Evolutionary conservation across 2,113 vertebrate species (phyloP).

Genomic region (Myiozetetes cayanensis): DNA sequence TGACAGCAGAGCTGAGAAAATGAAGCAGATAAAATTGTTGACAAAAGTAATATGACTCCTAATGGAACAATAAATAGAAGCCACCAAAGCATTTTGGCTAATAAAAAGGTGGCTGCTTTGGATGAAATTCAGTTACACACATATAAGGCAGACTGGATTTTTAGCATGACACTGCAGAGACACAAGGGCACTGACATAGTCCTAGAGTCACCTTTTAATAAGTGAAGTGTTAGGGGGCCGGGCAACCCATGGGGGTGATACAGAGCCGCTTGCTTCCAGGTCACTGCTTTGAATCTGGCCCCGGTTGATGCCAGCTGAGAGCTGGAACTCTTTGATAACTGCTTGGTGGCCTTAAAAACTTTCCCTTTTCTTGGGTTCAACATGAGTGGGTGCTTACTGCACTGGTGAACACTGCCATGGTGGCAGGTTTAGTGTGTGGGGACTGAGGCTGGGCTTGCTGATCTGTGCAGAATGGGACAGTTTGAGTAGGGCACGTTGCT

Average conservation of each 20-base stretch:
- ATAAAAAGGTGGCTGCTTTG: not conserved
- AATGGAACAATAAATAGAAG: slow-evolving; percentile 6
- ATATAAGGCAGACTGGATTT: not conserved
- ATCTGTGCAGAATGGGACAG: fast-evolving
- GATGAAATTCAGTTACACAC: not conserved
- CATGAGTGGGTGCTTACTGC: not conserved
- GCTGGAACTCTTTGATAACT: not conserved
- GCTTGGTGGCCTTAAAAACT: not conserved
- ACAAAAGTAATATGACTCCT: slow-evolving; percentile 2
- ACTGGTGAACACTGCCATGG: fast-evolving
- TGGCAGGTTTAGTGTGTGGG: not conserved
- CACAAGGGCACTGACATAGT: not conserved
- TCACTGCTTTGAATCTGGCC: slow-evolving; percentile 52
- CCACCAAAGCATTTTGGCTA: slow-evolving; percentile 6
- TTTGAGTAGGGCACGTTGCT: fast-evolving
- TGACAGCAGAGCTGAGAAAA: slow-evolving; percentile 21
- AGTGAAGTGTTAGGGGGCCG: slow-evolving; percentile 41
- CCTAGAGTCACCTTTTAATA: slow-evolving; percentile 39
- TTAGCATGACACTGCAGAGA: not conserved
- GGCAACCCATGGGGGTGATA: slow-evolving; percentile 20
- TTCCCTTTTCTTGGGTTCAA: not conserved
- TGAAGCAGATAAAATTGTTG: not conserved
- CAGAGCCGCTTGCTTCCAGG: slow-evolving; percentile 47
- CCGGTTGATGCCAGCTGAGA: not conserved
- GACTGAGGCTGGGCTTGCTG: not conserved